Percentiles rank a stretch among this genome's conserved stretches.
Conservation (phyloP, 2,888 invertebrate genomes). For the Deroplatys truncata region DNA sequence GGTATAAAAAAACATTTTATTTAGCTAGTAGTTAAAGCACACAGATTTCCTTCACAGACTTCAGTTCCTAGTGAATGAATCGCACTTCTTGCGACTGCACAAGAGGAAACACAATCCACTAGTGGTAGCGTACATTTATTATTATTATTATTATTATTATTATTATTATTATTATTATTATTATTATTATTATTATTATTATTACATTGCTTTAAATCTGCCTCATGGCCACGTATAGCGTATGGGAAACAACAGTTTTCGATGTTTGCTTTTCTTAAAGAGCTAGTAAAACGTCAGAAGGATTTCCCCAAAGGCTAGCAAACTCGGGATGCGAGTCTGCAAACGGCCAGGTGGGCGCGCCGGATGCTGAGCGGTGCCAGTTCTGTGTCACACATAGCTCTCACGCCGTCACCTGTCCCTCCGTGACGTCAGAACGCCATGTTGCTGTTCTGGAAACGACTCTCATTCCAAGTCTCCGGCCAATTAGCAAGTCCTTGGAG, state of each 20-base stretch:
- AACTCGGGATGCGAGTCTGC: background rate
- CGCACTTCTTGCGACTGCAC: too few relatives aligned
- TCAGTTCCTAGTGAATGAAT: too few relatives aligned
- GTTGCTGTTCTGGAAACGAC: background rate
- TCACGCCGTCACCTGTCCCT: background rate
- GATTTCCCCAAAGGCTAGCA: background rate
- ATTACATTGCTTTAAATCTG: background rate
- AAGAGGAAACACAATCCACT: too few relatives aligned
- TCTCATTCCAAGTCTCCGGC: background rate
- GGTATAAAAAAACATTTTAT: too few relatives aligned
- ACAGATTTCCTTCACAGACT: too few relatives aligned
- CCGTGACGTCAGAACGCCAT: background rate
- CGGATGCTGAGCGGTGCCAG: background rate
- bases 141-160: conserved; percentile 3
- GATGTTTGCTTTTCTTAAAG: too few relatives aligned
- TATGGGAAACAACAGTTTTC: too few relatives aligned
- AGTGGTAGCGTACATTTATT: background rate
- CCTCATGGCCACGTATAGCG: too few relatives aligned
- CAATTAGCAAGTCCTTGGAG: background rate
- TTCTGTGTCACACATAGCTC: background rate
- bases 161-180: background rate
- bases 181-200: background rate
- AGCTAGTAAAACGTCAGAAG: background rate
- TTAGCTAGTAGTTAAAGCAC: too few relatives aligned
- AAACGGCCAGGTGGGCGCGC: background rate